These are phyloP conservation scores for Enoplosus armatus DNA, from an alignment of 2,797 vertebrate species.

Conservation along the genomic window DNA sequence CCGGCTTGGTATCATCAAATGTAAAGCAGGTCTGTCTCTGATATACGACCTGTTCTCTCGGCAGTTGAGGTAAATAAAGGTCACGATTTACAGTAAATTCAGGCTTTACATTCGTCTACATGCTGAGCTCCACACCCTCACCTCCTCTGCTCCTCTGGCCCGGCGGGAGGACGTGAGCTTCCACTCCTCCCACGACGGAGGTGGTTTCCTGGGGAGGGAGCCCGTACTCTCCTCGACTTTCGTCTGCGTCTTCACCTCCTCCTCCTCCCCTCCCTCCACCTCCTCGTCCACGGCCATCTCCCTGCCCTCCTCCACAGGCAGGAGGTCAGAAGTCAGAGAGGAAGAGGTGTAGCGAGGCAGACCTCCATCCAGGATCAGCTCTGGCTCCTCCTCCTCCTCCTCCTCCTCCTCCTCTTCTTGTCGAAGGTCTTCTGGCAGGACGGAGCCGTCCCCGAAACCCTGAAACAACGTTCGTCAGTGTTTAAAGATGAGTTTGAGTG, in stretches of 20 bases:
- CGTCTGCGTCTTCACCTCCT: conserved; percentile 25
- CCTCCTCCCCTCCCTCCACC: conserved; percentile 60
- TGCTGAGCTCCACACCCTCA: conserved; percentile 19
- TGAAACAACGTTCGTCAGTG: no score
- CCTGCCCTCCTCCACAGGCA: conserved; percentile 70
- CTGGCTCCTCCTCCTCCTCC: conserved; percentile 88
- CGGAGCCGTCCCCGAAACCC: conserved; percentile 85
- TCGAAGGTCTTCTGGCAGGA: conserved; percentile 72
- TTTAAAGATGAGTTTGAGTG: no score
- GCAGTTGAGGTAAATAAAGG: no score
- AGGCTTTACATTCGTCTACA: no score
- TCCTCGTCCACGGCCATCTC: conserved; percentile 95
- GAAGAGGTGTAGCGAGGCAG: conserved; percentile 76
- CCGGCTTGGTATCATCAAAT: no score
- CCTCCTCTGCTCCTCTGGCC: conserved; percentile 57
- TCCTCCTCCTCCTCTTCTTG: conserved; percentile 85
- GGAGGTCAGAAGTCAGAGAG: conserved; percentile 56
- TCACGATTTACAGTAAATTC: no score
- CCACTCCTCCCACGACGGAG: conserved; percentile 78
- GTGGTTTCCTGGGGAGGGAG: conserved; percentile 50
- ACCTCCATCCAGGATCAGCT: conserved; percentile 85
- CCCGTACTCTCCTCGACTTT: conserved; percentile 1
- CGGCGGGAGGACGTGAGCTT: conserved; percentile 41
- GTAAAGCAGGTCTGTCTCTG: no score
- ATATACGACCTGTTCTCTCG: no score